phyloP scores from a whole-genome alignment of 2,888 invertebrate genomes.

The Heliconius charithonia region DNA sequence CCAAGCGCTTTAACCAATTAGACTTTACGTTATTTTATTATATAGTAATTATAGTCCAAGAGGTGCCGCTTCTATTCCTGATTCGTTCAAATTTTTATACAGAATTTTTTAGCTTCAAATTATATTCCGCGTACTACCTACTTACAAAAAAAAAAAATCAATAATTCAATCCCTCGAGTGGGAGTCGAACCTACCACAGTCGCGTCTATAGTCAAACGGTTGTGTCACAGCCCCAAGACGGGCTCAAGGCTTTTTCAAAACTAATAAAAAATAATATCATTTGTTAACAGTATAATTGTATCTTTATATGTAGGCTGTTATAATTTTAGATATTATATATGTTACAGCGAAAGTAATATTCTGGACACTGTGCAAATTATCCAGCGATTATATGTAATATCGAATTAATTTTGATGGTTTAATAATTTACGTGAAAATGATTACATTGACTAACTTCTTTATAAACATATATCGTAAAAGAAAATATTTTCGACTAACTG shows the following conservation, averaged over 20 bases:
- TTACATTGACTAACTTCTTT: too few relatives aligned
- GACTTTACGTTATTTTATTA: neutral
- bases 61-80: neutral
- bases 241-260: too few relatives aligned
- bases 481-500: too few relatives aligned
- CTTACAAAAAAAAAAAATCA: too few relatives aligned
- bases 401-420: too few relatives aligned
- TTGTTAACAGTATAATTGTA: constrained; percentile 24
- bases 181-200: too few relatives aligned
- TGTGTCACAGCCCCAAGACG: too few relatives aligned
- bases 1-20: constrained; percentile 10
- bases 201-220: too few relatives aligned
- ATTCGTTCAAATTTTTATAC: neutral
- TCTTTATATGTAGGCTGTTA: constrained; percentile 5
- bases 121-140: neutral
- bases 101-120: neutral
- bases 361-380: neutral
- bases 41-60: neutral
- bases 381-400: neutral
- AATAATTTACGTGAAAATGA: too few relatives aligned
- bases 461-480: too few relatives aligned
- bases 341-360: neutral
- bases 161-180: too few relatives aligned
- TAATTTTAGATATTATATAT: constrained; percentile 15
- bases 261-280: neutral